phyloP scores from a whole-genome alignment of 2,888 invertebrate genomes.

The Ptilodon capucinus region DNA sequence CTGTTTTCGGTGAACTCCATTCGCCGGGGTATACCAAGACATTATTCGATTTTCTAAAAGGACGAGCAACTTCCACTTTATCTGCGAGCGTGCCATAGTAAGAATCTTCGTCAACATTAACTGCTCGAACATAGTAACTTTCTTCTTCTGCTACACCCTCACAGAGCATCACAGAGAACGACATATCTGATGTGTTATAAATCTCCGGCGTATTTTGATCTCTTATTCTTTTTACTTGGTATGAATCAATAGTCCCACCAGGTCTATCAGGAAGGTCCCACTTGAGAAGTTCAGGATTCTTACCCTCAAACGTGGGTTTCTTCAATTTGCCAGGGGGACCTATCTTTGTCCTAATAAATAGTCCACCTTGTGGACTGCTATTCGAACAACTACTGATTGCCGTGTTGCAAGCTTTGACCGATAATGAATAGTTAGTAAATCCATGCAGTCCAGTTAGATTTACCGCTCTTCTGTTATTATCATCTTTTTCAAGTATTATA shows the following conservation, averaged over 20 bases:
- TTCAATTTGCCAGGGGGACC: conserved; percentile 80
- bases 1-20: conserved; percentile 64
- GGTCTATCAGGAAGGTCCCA: conserved; percentile 79
- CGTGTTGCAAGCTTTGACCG: conserved; percentile 86
- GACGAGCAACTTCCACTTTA: conserved; percentile 43
- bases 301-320: conserved; percentile 48
- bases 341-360: conserved; percentile 83
- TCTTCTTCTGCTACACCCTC: conserved; percentile 57
- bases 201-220: conserved; percentile 52
- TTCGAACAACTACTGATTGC: conserved; percentile 84
- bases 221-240: conserved; percentile 76
- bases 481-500: conserved; percentile 50
- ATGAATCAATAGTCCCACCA: conserved; percentile 81
- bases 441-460: conserved; percentile 73
- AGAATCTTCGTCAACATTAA: conserved; percentile 64
- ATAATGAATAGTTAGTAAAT: conserved; percentile 86
- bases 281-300: conserved; percentile 51
- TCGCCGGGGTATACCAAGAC: conserved; percentile 52
- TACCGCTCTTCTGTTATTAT: conserved; percentile 43
- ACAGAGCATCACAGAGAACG: conserved; percentile 50
- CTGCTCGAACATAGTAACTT: conserved; percentile 68
- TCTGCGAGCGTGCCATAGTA: conserved; percentile 56
- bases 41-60: conserved; percentile 27
- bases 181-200: conserved; percentile 53
- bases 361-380: conserved; percentile 64